Base-by-base conservation (phyloP, 2,797 vertebrate genomes). In the Buphagus erythrorhynchus region DNA sequence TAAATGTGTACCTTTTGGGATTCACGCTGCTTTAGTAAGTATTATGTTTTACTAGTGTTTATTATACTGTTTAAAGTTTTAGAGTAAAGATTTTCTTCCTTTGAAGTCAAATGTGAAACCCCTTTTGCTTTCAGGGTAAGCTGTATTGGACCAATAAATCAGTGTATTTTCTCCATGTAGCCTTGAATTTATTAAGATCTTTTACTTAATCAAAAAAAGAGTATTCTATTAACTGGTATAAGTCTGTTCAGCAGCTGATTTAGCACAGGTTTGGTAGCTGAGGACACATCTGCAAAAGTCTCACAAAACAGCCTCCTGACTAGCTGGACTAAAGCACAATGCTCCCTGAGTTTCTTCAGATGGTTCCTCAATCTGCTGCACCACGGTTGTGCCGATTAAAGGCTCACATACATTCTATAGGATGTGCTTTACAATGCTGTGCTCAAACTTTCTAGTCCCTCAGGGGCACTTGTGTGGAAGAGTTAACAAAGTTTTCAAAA, bases 101-200 rank as follows among this genome's bases (percentile, higher is more conserved):
- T 90, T 94, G 85, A 97, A 85, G 74, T 88, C 33, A 88, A 89
- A 96, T 21, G 51, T 81, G n/a, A 90, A 86, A 78, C 54, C 77
- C 11, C 26, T 93, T 87, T 93, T 89, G 3, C 66, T 94, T 92
- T 92, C 40, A 91, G 48, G 18, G 21, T 48, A 82, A 83, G 43
- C 25, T 83, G 46, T 62, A 69, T 31, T 26, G 40, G 31, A 86
- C 19, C 18, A 86, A 86, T 91, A 96, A 90, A 86, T 95, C 69
- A 59, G 9, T n/a, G 18, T 24, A 75, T 91, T 91, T 90, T 86
- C 77, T 83, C 52, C 1, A 1, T 9, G 13, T 26, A 85, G 54
- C 31, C 28, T 89, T 86, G 72, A 83, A 80, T 91, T 87, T 65
- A 82, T 82, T 57, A 91, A 77, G 65, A 80, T 58, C n/a, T 43